Conservation (phyloP, 2,888 invertebrate species). For the Drosophila barbarae region DNA sequence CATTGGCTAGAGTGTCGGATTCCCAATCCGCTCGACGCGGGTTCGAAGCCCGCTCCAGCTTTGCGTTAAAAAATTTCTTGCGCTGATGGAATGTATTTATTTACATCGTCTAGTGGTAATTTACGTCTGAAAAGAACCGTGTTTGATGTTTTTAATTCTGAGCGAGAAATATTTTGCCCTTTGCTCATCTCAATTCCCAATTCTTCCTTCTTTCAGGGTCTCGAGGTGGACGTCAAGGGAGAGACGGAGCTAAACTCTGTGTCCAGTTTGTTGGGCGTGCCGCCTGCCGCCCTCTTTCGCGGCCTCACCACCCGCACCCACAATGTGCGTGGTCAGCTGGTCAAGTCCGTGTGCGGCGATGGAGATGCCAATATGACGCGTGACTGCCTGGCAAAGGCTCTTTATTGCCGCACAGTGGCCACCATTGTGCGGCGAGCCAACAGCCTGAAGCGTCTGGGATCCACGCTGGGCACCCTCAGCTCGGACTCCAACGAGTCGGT, state of each 20-base stretch:
- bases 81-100: slow-evolving; percentile 66
- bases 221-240: slow-evolving; percentile 88
- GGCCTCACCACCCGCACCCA: slow-evolving; percentile 91
- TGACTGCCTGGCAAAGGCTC: slow-evolving; percentile 93
- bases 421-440: slow-evolving; percentile 96
- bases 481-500: slow-evolving; percentile 93
- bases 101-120: slow-evolving; percentile 72
- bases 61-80: slow-evolving; percentile 56
- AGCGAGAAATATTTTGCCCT: slow-evolving; percentile 61
- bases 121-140: slow-evolving; percentile 77
- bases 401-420: slow-evolving; percentile 96
- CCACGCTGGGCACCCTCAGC: slow-evolving; percentile 90
- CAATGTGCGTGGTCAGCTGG: slow-evolving; percentile 87
- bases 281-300: slow-evolving; percentile 81
- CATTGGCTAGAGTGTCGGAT: slow-evolving; percentile 6
- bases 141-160: slow-evolving; percentile 71
- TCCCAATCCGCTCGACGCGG: background rate
- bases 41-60: slow-evolving; percentile 35
- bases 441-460: slow-evolving; percentile 90
- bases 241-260: slow-evolving; percentile 92
- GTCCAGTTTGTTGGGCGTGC: slow-evolving; percentile 87
- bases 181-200: background rate
- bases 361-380: slow-evolving; percentile 93
- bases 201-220: slow-evolving; percentile 78
- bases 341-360: slow-evolving; percentile 90